phyloP scores from a whole-genome alignment of 2,888 invertebrate species.

The Parasteatoda lunata region DNA sequence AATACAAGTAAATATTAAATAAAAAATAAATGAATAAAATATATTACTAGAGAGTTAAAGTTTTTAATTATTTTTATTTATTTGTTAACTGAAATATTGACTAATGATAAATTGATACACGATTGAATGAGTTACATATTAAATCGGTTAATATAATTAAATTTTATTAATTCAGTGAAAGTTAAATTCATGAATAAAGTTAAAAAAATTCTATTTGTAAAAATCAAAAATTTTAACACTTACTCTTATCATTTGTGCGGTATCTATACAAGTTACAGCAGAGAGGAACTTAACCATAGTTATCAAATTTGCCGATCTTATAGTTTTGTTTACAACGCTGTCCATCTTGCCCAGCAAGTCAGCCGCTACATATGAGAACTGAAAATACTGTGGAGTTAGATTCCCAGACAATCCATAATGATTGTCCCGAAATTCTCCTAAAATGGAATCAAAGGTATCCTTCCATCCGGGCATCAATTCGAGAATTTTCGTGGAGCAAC shows the following conservation, averaged over 20 bases:
- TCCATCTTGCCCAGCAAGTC: neutral
- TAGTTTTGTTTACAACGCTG: neutral
- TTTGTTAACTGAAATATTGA: too few relatives aligned
- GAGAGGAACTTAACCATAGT: slow-evolving; percentile 40
- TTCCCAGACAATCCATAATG: slow-evolving; percentile 21
- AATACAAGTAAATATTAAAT: too few relatives aligned
- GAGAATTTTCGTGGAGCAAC: slow-evolving; percentile 1
- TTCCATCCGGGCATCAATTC: slow-evolving; percentile 35
- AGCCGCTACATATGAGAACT: neutral
- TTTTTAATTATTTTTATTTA: too few relatives aligned
- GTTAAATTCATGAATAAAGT: neutral
- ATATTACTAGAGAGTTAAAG: too few relatives aligned
- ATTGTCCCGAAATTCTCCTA: slow-evolving; percentile 10
- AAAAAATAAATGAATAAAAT: too few relatives aligned
- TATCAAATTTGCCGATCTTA: slow-evolving; percentile 19
- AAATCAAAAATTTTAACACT: slow-evolving; percentile 18
- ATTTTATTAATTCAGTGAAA: too few relatives aligned
- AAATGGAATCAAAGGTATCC: slow-evolving; percentile 13
- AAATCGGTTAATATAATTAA: too few relatives aligned
- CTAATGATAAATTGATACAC: too few relatives aligned
- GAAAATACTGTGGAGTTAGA: neutral
- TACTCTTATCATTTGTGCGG: slow-evolving; percentile 23
- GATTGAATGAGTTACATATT: too few relatives aligned
- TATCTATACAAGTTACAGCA: slow-evolving; percentile 22
- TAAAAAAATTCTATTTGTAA: neutral